Evolutionary conservation across 2,888 invertebrate species (phyloP), one percentile per base, ranked within the genome.

Genomic region (Hylaea fasciaria): DNA sequence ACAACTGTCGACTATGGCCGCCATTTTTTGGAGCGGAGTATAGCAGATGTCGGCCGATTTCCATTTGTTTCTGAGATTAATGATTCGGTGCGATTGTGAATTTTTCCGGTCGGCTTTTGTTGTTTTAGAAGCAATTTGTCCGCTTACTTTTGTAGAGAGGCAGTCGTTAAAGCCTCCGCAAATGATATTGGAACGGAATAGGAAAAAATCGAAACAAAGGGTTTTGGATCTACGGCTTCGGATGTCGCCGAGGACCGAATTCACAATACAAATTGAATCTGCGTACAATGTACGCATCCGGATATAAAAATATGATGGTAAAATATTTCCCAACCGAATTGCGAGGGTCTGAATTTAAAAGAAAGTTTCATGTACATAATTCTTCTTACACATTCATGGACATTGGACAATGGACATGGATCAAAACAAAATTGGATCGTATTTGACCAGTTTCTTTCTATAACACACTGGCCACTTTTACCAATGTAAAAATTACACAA

Each of bases 31-130:
- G 79, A 81, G 82, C 83, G 79, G 83, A 86, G 88, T 89, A 91
- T 86, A 91, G 90, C 91, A 91, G 91, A 91, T 91, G 91, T 91
- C 91, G 91, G 88, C 85, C 90, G 90, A 92, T 91, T 92, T 91
- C 91, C 91, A 91, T 91, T 92, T 92, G 91, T 91, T 92, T 90
- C 91, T 91, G 91, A 91, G 92, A 92, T 92, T 92, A 92, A 92
- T 92, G 91, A 92, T 91, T 91, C 89, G 89, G 86, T 87, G 83
- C 91, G 91, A 91, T 91, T 91, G 91, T 91, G 91, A 91, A 91
- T 91, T 91, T 91, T 92, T 91, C 91, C 91, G 91, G 91, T 89
- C 85, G 89, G 90, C 91, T 89, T 90, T 92, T 92, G 91, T 92
- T 91, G 91, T 91, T 92, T 91, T 92, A 91, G 91, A 92, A 91